Percentiles rank a stretch among this genome's conserved stretches.
phyloP scores from a whole-genome alignment of 2,888 invertebrate species.

The Nemapogon koenigi region DNA sequence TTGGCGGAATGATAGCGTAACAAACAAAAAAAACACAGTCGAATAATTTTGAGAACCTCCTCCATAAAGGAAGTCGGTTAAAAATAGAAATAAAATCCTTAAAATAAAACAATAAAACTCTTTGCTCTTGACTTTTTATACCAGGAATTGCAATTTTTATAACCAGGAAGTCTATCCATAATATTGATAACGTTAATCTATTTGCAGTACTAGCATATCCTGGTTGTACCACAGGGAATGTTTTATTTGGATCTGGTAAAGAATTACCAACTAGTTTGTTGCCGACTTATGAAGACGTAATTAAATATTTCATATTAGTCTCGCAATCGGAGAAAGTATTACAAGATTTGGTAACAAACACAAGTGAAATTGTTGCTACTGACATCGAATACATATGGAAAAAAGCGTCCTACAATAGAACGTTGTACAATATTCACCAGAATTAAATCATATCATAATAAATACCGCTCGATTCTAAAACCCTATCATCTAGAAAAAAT shows the following conservation, averaged over 20 bases:
- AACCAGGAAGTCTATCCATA: no score
- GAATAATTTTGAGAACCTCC: no score
- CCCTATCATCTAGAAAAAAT: background rate
- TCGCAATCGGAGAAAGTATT: background rate
- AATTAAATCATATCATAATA: background rate
- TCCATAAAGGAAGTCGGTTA: no score
- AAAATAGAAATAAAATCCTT: no score
- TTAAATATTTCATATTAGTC: background rate
- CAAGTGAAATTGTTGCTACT: constrained; percentile 3
- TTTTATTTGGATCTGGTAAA: background rate
- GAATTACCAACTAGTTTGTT: background rate
- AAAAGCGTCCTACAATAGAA: background rate
- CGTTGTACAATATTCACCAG: background rate
- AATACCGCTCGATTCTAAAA: background rate
- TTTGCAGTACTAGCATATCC: no score
- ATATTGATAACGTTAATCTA: no score
- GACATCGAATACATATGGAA: constrained; percentile 5
- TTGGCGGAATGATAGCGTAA: no score
- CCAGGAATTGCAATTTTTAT: no score
- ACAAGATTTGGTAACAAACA: background rate
- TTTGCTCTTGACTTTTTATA: no score
- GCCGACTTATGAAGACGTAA: constrained; percentile 2
- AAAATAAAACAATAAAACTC: no score
- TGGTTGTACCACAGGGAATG: no score
- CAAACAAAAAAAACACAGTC: no score